Evolutionary conservation across 2,113 vertebrate species (phyloP), one percentile per base, ranked within the genome.

Genomic region (Eulacestoma nigropectus): DNA sequence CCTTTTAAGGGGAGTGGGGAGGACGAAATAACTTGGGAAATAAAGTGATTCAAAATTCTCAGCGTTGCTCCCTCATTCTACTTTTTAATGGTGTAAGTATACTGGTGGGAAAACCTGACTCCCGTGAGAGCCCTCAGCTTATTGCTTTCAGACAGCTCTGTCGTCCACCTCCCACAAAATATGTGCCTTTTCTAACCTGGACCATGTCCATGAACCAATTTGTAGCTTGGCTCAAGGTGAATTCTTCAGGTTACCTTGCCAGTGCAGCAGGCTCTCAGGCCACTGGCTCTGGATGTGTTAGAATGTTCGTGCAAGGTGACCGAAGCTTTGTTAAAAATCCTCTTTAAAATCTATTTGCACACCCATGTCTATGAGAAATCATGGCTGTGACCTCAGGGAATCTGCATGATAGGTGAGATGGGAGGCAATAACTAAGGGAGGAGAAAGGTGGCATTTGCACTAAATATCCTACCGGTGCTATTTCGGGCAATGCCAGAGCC

Each of bases 381-480:
- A 53, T 0, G 4, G 26, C 46, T 89, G 60, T 60, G 85, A 75
- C 63, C 60, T 44, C 72, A 22, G 56, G 53, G 77, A 70, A 77
- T 76, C 41, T 84, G 32, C 32, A 39, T 4, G 2, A 33, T 49
- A 69, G 10, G 35, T 49, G 37, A 89, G 56, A 63, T 72, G 37
- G 57, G 75, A 94, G 68, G 47, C 55, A 85, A 49, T 81, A 88
- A 59, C 72, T 91, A 90, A 60, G 1, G 1, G 46, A 89, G 83
- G 83, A 82, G 76, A 92, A 95, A 96, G 72, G 86, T 95, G 85
- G 89, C 81, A 93, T 94, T 91, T 96, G 65, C 64, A 60, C 57
- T 90, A 44, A 44, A 77, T 89, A 74, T 69, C 33, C 63, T 90
- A 64, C 37, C 1, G 1, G 23, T 70, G 33, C 64, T 93, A 63